A percentile compares a stretch with the other conserved stretches of the same genome.
Conservation (phyloP, 1,140 invertebrate genomes). For the Anthonomus grandis region DNA sequence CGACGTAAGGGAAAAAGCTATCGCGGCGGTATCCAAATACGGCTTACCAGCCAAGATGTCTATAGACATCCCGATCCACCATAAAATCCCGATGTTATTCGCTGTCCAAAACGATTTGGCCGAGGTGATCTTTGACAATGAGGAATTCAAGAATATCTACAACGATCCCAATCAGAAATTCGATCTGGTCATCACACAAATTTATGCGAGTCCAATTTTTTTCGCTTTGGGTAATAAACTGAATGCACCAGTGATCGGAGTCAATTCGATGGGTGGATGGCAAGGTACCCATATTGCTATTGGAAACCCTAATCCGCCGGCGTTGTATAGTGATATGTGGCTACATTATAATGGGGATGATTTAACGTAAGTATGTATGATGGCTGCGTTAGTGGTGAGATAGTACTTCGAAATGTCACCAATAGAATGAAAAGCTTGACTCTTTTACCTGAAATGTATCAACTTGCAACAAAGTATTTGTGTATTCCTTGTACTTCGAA, state of each 20-base stretch:
- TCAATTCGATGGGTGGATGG: slow-evolving; percentile 24
- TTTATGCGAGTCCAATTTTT: slow-evolving; percentile 21
- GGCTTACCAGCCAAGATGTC: too few species aligned
- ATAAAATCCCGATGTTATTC: slow-evolving; percentile 20
- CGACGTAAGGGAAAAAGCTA: too few species aligned
- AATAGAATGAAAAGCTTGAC: too few species aligned
- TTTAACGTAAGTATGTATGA: slow-evolving; percentile 8
- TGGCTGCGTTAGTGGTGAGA: too few species aligned
- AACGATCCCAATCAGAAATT: slow-evolving; percentile 17
- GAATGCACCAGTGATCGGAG: slow-evolving; percentile 20
- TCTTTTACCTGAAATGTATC: too few species aligned
- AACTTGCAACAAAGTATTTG: slow-evolving; percentile 18
- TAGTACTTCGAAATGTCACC: too few species aligned
- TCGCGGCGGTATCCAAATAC: too few species aligned
- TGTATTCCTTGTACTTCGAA: slow-evolving; percentile 10
- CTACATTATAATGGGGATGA: slow-evolving; percentile 15
- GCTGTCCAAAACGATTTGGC: slow-evolving; percentile 20
- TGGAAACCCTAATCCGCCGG: slow-evolving; percentile 23
- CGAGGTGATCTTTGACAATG: slow-evolving; percentile 19
- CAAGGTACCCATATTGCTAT: slow-evolving; percentile 21
- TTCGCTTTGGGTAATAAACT: slow-evolving; percentile 19
- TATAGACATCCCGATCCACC: too few species aligned
- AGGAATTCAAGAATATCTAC: slow-evolving; percentile 21
- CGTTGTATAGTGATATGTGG: slow-evolving; percentile 26
- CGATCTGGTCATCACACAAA: slow-evolving; percentile 21